phyloP scores from a whole-genome alignment of 2,888 invertebrate species.

The Frankliniella intonsa region DNA sequence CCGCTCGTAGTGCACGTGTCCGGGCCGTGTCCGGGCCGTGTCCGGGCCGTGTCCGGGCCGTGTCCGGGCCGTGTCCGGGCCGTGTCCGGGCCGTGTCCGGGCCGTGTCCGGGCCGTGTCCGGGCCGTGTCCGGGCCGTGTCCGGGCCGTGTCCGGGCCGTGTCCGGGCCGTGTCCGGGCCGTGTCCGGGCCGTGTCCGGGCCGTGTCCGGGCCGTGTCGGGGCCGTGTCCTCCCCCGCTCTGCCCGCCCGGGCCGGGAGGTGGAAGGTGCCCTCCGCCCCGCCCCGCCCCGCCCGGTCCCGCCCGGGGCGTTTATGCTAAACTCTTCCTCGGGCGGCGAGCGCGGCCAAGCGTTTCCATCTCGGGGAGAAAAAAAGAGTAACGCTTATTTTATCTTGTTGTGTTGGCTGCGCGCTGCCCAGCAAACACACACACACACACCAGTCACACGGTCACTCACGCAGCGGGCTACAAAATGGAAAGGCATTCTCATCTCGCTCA shows the following conservation, averaged over 20 bases:
- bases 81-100: no score
- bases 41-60: no score
- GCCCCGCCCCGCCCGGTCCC: neutral
- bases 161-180: no score
- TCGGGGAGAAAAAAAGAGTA: no score
- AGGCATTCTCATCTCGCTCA: conserved; percentile 10
- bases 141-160: no score
- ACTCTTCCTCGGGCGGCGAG: neutral
- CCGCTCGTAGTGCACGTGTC: no score
- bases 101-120: no score
- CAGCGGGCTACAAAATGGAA: conserved; percentile 8
- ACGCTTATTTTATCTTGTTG: neutral
- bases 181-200: no score
- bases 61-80: no score
- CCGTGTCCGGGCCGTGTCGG: no score
- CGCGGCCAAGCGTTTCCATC: neutral
- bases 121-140: no score
- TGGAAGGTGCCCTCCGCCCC: neutral
- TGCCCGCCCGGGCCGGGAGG: neutral
- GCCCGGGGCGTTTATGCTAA: neutral
- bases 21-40: no score
- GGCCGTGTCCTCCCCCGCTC: neutral
- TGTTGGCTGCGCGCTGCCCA: neutral
- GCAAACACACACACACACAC: conserved; percentile 5
- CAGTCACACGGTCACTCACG: neutral